Evolutionary conservation across 2,113 vertebrate species (phyloP).

Genomic region (Rhizomys pruinosus): DNA sequence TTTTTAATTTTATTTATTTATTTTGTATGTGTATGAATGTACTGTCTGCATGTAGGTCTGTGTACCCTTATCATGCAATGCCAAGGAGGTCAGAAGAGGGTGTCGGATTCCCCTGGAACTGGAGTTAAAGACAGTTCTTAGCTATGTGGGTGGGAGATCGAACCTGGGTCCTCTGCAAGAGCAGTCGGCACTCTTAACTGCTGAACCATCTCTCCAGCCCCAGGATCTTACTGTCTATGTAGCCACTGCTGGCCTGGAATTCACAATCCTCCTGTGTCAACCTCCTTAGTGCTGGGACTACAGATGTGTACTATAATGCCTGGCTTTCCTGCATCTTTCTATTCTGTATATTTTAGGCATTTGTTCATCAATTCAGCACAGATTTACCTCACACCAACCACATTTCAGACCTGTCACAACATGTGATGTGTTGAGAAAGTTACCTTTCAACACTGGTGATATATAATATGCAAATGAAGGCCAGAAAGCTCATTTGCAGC

Average conservation of each 20-base stretch:
- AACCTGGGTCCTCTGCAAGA: no score
- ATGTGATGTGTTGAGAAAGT: constrained; percentile 4
- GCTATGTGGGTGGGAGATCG: no score
- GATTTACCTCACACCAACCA: not conserved
- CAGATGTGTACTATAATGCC: not conserved
- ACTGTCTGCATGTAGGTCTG: no score
- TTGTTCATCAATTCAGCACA: not conserved
- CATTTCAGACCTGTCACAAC: not conserved
- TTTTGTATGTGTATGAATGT: no score
- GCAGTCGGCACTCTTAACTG: no score
- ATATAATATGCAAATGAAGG: constrained; percentile 4
- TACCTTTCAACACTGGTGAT: not conserved
- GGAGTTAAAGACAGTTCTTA: no score
- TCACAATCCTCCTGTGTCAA: not conserved
- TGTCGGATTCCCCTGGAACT: no score
- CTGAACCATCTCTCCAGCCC: no score
- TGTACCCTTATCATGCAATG: no score
- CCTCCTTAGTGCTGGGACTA: not conserved
- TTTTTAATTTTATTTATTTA: no score
- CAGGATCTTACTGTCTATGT: not conserved
- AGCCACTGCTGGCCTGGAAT: not conserved
- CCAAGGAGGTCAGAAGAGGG: no score
- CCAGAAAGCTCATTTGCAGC: not conserved
- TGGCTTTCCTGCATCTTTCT: not conserved
- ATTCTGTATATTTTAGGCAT: not conserved